phyloP scores from a whole-genome alignment of 2,888 invertebrate genomes.

The Trachelus troglodyta region DNA sequence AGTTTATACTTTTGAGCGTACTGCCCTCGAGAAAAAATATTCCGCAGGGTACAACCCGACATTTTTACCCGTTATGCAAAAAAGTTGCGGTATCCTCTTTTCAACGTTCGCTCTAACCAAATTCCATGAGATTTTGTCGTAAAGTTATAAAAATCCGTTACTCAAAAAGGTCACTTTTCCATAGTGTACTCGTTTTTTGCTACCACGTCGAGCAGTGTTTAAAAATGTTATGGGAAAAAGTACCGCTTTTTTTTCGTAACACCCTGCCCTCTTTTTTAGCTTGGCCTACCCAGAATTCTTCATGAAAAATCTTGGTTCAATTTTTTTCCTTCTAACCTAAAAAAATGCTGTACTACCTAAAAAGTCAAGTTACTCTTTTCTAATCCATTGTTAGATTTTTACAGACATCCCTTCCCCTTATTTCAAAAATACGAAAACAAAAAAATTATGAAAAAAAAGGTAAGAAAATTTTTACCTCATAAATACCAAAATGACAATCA shows the following conservation, averaged over 20 bases:
- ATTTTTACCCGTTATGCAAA: not conserved
- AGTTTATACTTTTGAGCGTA: not conserved
- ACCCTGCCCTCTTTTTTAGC: not conserved
- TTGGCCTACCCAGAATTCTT: not conserved
- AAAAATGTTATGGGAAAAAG: not conserved
- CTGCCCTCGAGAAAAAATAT: not conserved
- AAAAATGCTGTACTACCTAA: not conserved
- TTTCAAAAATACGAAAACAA: not conserved
- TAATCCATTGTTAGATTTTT: not conserved
- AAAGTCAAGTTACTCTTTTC: not conserved
- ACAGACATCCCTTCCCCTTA: not conserved
- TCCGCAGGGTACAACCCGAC: not conserved
- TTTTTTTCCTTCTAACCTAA: not conserved
- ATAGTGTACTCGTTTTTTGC: not conserved
- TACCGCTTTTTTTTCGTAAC: not conserved
- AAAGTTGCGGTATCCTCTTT: not conserved
- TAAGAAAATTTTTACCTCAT: not conserved
- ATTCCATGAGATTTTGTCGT: not conserved
- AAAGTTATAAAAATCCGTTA: slow-evolving; percentile 28
- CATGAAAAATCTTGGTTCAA: not conserved
- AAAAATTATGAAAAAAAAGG: not conserved
- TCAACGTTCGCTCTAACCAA: not conserved
- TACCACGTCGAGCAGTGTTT: not conserved
- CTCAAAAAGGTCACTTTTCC: slow-evolving; percentile 30
- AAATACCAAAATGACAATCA: not conserved